Conservation (phyloP, 2,888 invertebrate genomes). For the Lithodes maja region DNA sequence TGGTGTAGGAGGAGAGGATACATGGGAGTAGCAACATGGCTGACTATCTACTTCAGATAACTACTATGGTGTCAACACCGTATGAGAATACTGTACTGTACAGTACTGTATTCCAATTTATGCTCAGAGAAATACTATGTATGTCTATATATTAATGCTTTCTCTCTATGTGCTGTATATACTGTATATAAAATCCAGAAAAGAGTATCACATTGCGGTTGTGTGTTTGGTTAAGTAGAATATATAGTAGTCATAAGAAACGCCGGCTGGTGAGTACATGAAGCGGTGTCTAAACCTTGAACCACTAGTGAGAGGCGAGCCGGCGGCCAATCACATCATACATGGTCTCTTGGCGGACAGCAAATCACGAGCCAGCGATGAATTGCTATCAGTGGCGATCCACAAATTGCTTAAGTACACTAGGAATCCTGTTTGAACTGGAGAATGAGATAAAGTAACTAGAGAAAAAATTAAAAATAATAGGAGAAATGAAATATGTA, state of each 20-base stretch:
- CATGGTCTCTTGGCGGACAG: not conserved
- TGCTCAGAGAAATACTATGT: slow-evolving; percentile 4
- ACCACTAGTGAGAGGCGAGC: not conserved
- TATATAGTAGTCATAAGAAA: not conserved
- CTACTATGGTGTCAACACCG: slow-evolving; percentile 10
- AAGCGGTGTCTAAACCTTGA: not conserved
- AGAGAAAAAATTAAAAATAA: not conserved
- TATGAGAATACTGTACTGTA: not conserved
- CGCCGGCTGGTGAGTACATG: not conserved
- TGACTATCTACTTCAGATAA: not conserved
- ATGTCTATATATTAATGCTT: not conserved
- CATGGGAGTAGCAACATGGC: not conserved
- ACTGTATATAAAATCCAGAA: slow-evolving; percentile 19
- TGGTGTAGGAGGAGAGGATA: too few species aligned
- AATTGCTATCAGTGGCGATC: not conserved
- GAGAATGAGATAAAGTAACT: not conserved
- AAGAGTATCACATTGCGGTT: slow-evolving; percentile 19
- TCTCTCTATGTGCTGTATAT: not conserved
- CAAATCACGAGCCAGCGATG: not conserved
- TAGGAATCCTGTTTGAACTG: not conserved
- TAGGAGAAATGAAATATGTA: too few species aligned
- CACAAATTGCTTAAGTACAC: not conserved
- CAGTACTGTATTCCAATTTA: not conserved
- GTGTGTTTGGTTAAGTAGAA: slow-evolving; percentile 32
- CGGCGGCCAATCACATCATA: slow-evolving; percentile 3